These are phyloP conservation scores for Mystacides longicornis DNA, from an alignment of 2,888 invertebrate genomes.

Conservation along the genomic window DNA sequence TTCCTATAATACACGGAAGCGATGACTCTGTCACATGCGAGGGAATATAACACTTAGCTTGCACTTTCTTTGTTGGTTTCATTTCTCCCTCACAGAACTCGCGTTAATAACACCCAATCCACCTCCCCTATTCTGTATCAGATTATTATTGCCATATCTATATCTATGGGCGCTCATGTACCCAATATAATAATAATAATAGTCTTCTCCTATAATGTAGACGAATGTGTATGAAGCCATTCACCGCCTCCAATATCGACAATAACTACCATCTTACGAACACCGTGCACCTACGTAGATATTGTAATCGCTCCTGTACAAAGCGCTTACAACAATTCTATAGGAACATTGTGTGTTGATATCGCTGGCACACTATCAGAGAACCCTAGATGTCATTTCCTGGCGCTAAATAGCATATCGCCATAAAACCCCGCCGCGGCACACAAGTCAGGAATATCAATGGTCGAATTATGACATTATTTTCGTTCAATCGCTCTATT, in stretches of 20 bases:
- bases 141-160: background rate
- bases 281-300: no score
- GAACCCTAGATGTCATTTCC: background rate
- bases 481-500: no score
- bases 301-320: background rate
- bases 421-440: no score
- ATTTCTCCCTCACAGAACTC: no score
- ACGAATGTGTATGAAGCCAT: background rate
- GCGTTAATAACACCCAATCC: no score
- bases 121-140: no score
- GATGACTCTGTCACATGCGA: background rate
- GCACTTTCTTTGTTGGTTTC: background rate
- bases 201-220: no score
- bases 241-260: background rate
- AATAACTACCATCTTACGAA: background rate
- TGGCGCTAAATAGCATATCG: background rate
- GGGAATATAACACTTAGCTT: background rate
- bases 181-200: no score
- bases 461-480: no score
- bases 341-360: background rate
- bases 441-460: no score
- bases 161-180: no score
- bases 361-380: background rate
- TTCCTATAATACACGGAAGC: no score
- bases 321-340: background rate